Evolutionary conservation across 2,888 invertebrate species (phyloP).

Genomic region (Plagodis pulveraria): DNA sequence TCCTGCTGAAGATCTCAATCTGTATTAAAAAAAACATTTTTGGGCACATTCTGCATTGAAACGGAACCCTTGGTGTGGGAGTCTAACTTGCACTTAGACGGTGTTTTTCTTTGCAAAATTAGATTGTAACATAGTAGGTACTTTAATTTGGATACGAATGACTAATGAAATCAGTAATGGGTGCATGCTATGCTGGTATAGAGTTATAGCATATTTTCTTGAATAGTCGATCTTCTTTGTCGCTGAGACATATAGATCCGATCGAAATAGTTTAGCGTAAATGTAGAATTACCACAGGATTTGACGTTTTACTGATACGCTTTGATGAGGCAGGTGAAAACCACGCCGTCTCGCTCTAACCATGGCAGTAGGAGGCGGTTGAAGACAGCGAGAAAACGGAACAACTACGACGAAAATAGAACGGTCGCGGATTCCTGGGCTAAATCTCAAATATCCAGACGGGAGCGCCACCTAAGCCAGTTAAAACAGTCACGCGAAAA

Average conservation of each 20-base stretch:
- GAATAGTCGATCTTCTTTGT: conserved; percentile 53
- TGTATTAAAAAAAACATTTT: no score
- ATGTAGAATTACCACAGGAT: conserved; percentile 78
- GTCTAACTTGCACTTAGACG: no score
- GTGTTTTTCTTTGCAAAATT: no score
- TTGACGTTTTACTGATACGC: conserved; percentile 61
- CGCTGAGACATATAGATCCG: conserved; percentile 63
- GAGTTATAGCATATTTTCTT: no score
- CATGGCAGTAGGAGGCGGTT: conserved; percentile 43
- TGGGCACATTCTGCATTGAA: no score
- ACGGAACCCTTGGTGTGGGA: no score
- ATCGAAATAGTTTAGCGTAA: conserved; percentile 83
- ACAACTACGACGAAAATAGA: conserved; percentile 81
- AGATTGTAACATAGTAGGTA: no score
- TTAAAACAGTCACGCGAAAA: conserved; percentile 89
- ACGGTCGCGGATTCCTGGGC: conserved; percentile 84
- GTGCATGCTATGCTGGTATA: no score
- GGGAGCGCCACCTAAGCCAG: conserved; percentile 89
- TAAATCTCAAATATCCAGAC: conserved; percentile 87
- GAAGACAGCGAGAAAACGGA: conserved; percentile 65
- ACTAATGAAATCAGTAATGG: no score
- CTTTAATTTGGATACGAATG: no score
- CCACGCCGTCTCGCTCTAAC: conserved; percentile 66
- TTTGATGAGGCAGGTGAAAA: conserved; percentile 52
- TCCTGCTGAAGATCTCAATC: no score